phyloP scores from a whole-genome alignment of 2,888 invertebrate species.

The Leucania comma region DNA sequence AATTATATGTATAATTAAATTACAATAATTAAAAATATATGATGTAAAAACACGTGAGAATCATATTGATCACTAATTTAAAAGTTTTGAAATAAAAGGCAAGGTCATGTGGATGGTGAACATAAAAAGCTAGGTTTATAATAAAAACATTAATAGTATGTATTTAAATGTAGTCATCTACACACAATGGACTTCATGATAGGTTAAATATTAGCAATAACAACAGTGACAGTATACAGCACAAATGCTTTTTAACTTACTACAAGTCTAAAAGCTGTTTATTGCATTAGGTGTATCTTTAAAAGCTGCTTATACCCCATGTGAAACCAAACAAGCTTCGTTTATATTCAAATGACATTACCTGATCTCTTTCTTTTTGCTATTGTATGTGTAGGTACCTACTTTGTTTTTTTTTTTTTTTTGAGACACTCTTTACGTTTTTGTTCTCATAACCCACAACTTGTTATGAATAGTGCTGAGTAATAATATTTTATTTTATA shows the following conservation, averaged over 20 bases:
- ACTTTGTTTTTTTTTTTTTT: background rate
- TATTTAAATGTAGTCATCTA: slow-evolving; percentile 27
- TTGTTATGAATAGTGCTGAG: slow-evolving; percentile 66
- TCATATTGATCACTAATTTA: slow-evolving; percentile 64
- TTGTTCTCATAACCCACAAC: slow-evolving; percentile 61
- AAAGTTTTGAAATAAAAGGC: slow-evolving; percentile 56
- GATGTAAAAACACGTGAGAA: slow-evolving; percentile 68
- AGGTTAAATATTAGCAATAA: slow-evolving; percentile 43
- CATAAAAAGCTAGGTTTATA: slow-evolving; percentile 49
- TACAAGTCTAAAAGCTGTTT: slow-evolving; percentile 57
- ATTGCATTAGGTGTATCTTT: slow-evolving; percentile 61
- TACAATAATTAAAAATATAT: slow-evolving; percentile 63
- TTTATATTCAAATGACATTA: slow-evolving; percentile 60
- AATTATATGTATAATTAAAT: slow-evolving; percentile 53
- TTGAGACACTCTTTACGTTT: slow-evolving; percentile 38
- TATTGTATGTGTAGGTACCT: slow-evolving; percentile 35
- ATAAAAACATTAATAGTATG: slow-evolving; percentile 45
- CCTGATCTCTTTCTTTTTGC: slow-evolving; percentile 48
- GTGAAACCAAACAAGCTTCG: slow-evolving; percentile 38
- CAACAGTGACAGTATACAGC: slow-evolving; percentile 35
- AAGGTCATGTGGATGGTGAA: slow-evolving; percentile 59
- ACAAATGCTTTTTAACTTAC: slow-evolving; percentile 44
- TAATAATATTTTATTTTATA: slow-evolving; percentile 66
- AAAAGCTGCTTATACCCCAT: slow-evolving; percentile 60
- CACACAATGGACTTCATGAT: slow-evolving; percentile 43